Conservation (phyloP, 2,888 invertebrate genomes). For the Odontocolon sp. region DNA sequence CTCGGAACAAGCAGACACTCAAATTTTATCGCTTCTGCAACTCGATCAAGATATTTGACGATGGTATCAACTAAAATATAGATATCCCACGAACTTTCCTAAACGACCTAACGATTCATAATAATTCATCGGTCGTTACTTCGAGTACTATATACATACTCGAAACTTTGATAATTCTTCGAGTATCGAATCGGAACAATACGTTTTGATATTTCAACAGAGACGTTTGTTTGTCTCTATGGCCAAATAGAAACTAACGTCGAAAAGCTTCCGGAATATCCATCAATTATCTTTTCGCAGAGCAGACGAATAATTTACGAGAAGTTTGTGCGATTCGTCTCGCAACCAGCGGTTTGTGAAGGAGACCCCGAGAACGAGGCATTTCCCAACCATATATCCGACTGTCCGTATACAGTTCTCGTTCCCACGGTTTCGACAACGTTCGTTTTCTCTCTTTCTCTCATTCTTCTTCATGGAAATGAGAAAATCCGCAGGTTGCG, state of each 20-base stretch:
- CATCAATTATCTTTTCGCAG: conserved; percentile 32
- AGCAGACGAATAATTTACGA: conserved; percentile 41
- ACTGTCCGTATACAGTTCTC: conserved; percentile 39
- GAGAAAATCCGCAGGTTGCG: conserved; percentile 57
- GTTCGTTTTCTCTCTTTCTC: too few species aligned
- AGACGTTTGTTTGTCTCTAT: not conserved
- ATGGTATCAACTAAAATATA: conserved; percentile 15
- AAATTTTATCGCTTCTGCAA: conserved; percentile 45
- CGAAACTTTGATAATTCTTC: conserved; percentile 18
- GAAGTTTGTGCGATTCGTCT: conserved; percentile 40
- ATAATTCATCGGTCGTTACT: conserved; percentile 40
- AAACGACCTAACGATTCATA: conserved; percentile 3
- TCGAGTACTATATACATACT: conserved; percentile 29
- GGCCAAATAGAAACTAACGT: not conserved
- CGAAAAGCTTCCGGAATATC: not conserved
- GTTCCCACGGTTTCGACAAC: conserved; percentile 20
- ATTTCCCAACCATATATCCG: conserved; percentile 34
- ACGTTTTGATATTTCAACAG: not conserved
- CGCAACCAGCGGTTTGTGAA: not conserved
- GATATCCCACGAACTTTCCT: not conserved
- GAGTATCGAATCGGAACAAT: not conserved
- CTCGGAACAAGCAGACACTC: not conserved
- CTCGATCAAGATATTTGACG: conserved; percentile 49
- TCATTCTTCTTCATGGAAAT: conserved; percentile 58
- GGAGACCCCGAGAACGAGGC: conserved; percentile 6